Base-by-base conservation (phyloP, 2,888 invertebrate genomes). In the Harpalus rubripes region DNA sequence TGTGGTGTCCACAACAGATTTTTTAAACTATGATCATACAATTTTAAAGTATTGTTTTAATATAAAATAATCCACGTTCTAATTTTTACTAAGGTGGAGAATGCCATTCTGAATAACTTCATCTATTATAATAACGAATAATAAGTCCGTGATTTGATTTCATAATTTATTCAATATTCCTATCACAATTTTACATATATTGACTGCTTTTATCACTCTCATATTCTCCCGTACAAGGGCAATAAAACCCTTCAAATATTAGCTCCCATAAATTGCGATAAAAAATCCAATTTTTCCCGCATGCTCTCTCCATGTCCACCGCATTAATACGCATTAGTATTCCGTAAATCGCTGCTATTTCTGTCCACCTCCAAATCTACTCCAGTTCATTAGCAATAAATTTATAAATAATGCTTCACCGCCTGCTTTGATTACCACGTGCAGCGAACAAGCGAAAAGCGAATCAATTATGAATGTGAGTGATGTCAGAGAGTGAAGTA, bases 371-470 rank as follows among this genome's bases (percentile, higher is more conserved):
- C 16, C 59, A 59, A 68, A 68, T 68, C 68, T 39, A 68, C n/a
- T 68, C 32, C 68, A 68, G 32, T 68, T 68, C 68, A 68, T 68
- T 68, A 39, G 68, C 68, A 68, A 68, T 68, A 68, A 68, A 68
- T 68, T 68, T 68, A 68, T 68, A 68, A 68, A 39, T 68, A 68
- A 68, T 68, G 68, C 32, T 32, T 39, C 32, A 15, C 7, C 12
- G 32, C 68, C 26, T 32, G 32, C 32, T 68, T n/a, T 26, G 32
- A 26, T 32, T 16, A 15, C 59, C 59, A 10, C 7, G 15, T 32
- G 39, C 15, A 10, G 22, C 18, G 18, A 26, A 63, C 18, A 22
- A 22, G 61, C 22, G 18, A 63, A 52, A 22, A 22, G 61, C 22
- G 18, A 63, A 52, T 12, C 10, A 52, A 52, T 10, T 52, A 52